Evolutionary conservation across 92 coral and sea anemone genomes (phyloP), one percentile per base, ranked within the genome.

Genomic region (Diadumene lineata): DNA sequence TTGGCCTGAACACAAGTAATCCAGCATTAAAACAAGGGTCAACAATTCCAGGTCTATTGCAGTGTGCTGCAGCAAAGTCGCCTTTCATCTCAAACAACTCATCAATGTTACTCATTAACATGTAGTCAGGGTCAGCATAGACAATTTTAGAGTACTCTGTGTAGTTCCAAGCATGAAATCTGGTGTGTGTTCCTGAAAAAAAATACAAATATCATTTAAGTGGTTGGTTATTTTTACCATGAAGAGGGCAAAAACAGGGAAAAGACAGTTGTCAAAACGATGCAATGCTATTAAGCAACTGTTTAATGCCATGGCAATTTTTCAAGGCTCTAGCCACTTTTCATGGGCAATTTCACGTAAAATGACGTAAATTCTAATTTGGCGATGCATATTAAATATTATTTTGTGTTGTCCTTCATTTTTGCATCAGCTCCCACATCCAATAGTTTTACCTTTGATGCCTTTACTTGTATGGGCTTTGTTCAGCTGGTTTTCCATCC

Each of bases 11-110:
- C 24, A 82, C 90, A 7, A 86, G 51, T 0, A 91, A 66, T 23
- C 97, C 97, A 21, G 97, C 97, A 78, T 91, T 91, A 43, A 91
- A 91, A 61, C 90, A 84, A 15, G 90, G 90, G 60, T 91, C 80
- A 9, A 91, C 26, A 0, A 78, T 60, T 1, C 97, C 90, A 48
- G 97, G 92, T 26, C 97, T 70, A 19, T 83, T 68, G 25, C 90
- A 87, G 69, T 85, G 75, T 0, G 82, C 75, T 19, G 97, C 93
- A 18, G 88, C 79, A 31, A 90, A 68, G 50, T 87, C 92, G 29
- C 43, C 79, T 7, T 81, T 72, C 55, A 66, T 25, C 23, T 88
- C 87, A 74, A 92, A 92, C 34, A 92, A 78, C 68, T 88, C 91
- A 69, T 92, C 97, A n/a, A 88, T 85, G 55, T 69, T 84, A 27